phyloP scores from a whole-genome alignment of 1,140 invertebrate species.

The Panagrolaimus sp. region DNA sequence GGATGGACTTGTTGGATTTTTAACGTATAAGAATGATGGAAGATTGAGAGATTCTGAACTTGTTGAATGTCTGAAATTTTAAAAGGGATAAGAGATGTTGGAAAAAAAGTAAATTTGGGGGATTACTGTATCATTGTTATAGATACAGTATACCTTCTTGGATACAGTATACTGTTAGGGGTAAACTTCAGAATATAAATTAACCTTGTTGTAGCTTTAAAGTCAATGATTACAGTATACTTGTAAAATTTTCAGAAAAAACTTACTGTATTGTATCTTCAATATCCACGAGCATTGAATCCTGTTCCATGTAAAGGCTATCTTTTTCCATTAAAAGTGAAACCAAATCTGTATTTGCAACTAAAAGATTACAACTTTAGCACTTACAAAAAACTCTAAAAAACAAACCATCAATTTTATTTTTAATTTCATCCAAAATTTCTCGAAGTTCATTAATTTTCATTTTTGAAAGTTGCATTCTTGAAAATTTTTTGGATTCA shows the following conservation, averaged over 20 bases:
- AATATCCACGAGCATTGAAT: constrained; percentile 91
- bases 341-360: constrained; percentile 79
- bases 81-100: background rate
- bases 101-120: no score
- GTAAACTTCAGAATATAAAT: no score
- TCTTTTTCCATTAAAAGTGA: constrained; percentile 79
- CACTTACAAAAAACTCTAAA: background rate
- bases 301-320: constrained; percentile 91
- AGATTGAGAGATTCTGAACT: constrained; percentile 22
- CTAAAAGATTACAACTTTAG: constrained; percentile 54
- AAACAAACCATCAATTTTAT: constrained; percentile 22
- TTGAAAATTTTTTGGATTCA: background rate
- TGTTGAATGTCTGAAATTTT: constrained; percentile 14
- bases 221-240: no score
- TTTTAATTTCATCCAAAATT: background rate
- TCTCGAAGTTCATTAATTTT: background rate
- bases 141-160: no score
- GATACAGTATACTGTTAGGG: no score
- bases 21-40: constrained; percentile 17
- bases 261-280: constrained; percentile 82
- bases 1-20: background rate
- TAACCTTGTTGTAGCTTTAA: no score
- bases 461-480: constrained; percentile 6
- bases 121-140: no score
- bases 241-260: constrained; percentile 9